phyloP scores from a whole-genome alignment of 2,797 vertebrate species.

The Phoebastria nigripes region DNA sequence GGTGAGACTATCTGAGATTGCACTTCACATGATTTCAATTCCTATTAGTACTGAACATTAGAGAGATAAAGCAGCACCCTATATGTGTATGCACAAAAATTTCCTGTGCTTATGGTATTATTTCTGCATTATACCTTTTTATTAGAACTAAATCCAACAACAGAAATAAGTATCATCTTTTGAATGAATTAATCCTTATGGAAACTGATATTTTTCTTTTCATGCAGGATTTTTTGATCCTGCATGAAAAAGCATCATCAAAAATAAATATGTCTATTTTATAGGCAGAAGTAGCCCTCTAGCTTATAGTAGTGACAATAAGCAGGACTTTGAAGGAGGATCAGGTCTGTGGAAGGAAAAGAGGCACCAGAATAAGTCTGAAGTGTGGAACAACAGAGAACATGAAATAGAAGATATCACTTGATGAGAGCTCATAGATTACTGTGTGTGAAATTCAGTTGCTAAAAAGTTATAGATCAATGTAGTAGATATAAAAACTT shows the following conservation, averaged over 20 bases:
- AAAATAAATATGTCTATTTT: background rate
- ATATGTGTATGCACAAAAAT: background rate
- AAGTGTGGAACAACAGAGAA: background rate
- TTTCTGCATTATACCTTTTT: background rate
- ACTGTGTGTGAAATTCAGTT: background rate
- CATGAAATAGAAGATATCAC: background rate
- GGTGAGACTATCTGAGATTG: background rate
- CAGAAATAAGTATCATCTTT: background rate
- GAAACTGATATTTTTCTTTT: background rate
- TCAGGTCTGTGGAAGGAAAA: background rate
- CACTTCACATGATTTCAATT: background rate
- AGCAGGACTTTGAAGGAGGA: background rate
- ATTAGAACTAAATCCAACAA: background rate
- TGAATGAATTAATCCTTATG: background rate
- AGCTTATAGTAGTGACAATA: background rate
- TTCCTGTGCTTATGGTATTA: background rate
- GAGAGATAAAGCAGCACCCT: background rate
- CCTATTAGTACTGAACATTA: background rate
- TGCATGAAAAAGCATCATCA: background rate
- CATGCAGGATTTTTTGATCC: background rate
- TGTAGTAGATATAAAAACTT: background rate
- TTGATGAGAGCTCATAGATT: background rate
- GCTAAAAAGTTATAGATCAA: background rate
- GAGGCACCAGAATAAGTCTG: background rate
- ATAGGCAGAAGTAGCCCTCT: background rate